Evolutionary conservation across 2,113 vertebrate species (phyloP), one percentile per base, ranked within the genome.

Genomic region (Solea senegalensis): DNA sequence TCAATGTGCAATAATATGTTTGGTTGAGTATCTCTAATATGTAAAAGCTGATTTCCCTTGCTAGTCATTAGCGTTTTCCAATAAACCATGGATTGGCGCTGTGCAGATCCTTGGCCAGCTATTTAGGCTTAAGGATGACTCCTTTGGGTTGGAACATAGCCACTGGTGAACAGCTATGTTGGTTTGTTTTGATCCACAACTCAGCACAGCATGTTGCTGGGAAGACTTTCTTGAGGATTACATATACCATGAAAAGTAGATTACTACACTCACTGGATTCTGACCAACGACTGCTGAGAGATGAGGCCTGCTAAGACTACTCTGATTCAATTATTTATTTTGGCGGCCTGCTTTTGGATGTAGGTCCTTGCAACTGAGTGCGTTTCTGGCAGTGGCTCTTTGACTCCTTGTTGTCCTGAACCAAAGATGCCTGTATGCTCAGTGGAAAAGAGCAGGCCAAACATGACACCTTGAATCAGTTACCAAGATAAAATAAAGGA

Each of bases 131-230:
- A 68, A 75, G 83, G 81, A 89, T 65, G 89, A 86, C 85, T 85
- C 85, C 80, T 83, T 67, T 61, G 85, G 81, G 81, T 59, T 88
- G 85, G 85, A 85, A 16, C 63, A 26, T 10, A 60, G 87, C 87
- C 85, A 76, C 73, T 80, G 73, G 69, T 82, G 70, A 81, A 73
- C 72, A 71, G 81, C 78, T 72, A 70, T 77, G 78, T 85, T 68
- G 84, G 80, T 86, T 90, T 89, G 83, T 88, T 88, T 86, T 82
- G 77, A 88, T 87, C 81, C 81, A 48, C 72, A 86, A 78, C 76
- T 80, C 76, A 77, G 84, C 84, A 62, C 80, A 81, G 76, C 72
- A 51, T 40, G 78, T 78, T 40, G 71, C 61, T 84, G 85, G 82
- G 77, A 89, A 80, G 88, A 76, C 78, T 75, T 80, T 84, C 53